phyloP scores from a whole-genome alignment of 2,888 invertebrate species.

The Rhingia campestris region DNA sequence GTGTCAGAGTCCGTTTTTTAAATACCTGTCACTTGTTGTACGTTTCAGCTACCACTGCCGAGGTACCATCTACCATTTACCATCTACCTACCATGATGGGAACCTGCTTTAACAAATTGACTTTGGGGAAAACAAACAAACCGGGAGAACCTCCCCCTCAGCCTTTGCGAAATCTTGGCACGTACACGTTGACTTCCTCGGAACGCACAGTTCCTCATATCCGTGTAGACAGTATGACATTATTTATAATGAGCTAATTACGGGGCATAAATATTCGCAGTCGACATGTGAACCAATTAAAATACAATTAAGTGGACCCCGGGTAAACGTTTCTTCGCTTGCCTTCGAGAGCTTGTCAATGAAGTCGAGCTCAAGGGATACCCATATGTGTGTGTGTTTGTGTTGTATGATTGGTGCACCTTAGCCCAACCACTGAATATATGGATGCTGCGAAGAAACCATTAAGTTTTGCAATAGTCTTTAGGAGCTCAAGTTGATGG shows the following conservation, averaged over 20 bases:
- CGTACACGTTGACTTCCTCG: constrained; percentile 42
- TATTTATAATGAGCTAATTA: constrained; percentile 77
- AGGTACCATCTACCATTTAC: background rate
- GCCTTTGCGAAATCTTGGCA: constrained; percentile 47
- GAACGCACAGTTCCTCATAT: constrained; percentile 62
- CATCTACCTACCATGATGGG: constrained; percentile 37
- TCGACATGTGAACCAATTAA: constrained; percentile 77
- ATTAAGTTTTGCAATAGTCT: constrained; percentile 29
- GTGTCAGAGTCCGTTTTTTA: constrained; percentile 69
- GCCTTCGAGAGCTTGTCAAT: constrained; percentile 46
- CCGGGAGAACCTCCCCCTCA: constrained; percentile 52
- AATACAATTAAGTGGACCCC: constrained; percentile 75
- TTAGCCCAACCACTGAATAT: constrained; percentile 27
- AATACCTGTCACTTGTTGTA: constrained; percentile 74
- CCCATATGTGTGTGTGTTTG: background rate
- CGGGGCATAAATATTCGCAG: constrained; percentile 76
- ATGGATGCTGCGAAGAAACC: constrained; percentile 24
- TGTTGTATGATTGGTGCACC: constrained; percentile 8
- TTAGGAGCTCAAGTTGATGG: constrained; percentile 36
- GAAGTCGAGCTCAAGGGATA: background rate
- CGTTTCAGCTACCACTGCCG: constrained; percentile 61
- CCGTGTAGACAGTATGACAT: constrained; percentile 74
- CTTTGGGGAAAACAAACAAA: constrained; percentile 71
- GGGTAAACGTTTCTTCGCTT: constrained; percentile 40
- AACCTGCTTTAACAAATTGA: constrained; percentile 70